phyloP scores from a whole-genome alignment of 2,797 vertebrate genomes.

The Rhinophrynus dorsalis region DNA sequence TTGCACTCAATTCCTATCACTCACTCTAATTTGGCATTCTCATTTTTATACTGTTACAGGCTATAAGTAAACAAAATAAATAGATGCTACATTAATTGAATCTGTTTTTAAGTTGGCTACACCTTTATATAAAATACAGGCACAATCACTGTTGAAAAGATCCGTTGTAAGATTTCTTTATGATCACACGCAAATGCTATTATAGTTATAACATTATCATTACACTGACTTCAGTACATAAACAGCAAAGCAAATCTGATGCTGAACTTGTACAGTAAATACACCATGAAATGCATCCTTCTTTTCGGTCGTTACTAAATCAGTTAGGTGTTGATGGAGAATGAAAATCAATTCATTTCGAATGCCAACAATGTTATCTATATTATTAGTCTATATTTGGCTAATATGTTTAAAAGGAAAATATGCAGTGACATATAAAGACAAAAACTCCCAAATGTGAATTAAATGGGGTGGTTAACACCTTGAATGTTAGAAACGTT shows the following conservation, averaged over 20 bases:
- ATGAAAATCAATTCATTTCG: constrained; percentile 26
- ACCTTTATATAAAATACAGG: too few relatives aligned
- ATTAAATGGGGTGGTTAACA: too few relatives aligned
- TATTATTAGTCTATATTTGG: constrained; percentile 1
- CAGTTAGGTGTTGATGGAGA: constrained; percentile 13
- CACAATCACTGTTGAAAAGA: too few relatives aligned
- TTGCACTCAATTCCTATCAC: too few relatives aligned
- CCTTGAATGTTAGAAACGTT: too few relatives aligned
- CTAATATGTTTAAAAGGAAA: constrained; percentile 22
- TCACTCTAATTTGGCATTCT: too few relatives aligned
- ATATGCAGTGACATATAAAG: background rate
- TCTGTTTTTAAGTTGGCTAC: too few relatives aligned
- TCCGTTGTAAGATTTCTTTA: too few relatives aligned
- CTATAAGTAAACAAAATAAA: too few relatives aligned
- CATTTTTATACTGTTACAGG: too few relatives aligned
- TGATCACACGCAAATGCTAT: constrained; percentile 20
- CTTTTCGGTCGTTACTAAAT: constrained; percentile 19
- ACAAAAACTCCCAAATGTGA: too few relatives aligned
- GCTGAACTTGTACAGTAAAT: constrained; percentile 40
- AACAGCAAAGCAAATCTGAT: constrained; percentile 34
- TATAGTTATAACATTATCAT: constrained; percentile 23
- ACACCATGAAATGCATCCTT: constrained; percentile 33
- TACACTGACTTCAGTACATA: constrained; percentile 29
- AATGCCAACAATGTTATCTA: constrained; percentile 19
- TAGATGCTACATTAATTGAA: too few relatives aligned